These are phyloP conservation scores for Drosophila melanocephala DNA, from an alignment of 2,888 invertebrate genomes.

Conservation along the genomic window DNA sequence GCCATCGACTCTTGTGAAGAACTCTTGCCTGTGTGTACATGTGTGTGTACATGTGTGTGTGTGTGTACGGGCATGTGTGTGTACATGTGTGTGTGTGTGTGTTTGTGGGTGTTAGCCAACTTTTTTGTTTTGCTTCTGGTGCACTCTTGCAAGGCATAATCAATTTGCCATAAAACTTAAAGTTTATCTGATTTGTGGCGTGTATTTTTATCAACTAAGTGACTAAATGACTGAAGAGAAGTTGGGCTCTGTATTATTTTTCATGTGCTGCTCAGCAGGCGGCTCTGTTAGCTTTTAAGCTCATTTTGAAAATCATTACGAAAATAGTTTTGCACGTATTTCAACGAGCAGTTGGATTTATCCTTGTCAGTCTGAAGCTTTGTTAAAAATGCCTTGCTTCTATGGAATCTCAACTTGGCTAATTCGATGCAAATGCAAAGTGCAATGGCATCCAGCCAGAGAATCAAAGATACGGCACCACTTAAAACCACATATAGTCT, in stretches of 20 bases:
- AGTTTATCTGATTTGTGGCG: slow-evolving; percentile 6
- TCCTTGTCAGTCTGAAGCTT: not conserved
- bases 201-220: not conserved
- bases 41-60: not conserved
- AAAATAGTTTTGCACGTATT: not conserved
- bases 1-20: not conserved
- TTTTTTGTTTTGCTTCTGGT: not conserved
- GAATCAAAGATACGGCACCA: not conserved
- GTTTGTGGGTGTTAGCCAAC: not conserved
- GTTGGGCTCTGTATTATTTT: too few species aligned
- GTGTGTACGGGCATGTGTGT: not conserved
- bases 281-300: not conserved
- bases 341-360: not conserved
- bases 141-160: not conserved
- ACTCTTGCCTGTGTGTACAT: not conserved
- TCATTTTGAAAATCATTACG: not conserved
- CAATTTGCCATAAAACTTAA: slow-evolving; percentile 11
- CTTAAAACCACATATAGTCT: not conserved
- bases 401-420: not conserved
- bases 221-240: not conserved
- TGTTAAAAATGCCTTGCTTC: not conserved
- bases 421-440: not conserved
- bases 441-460: not conserved
- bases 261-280: not conserved
- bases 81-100: not conserved